Percentiles rank a stretch among this genome's conserved stretches.
Conservation (phyloP, 2,888 invertebrate genomes). For the Nomada goodeniana region DNA sequence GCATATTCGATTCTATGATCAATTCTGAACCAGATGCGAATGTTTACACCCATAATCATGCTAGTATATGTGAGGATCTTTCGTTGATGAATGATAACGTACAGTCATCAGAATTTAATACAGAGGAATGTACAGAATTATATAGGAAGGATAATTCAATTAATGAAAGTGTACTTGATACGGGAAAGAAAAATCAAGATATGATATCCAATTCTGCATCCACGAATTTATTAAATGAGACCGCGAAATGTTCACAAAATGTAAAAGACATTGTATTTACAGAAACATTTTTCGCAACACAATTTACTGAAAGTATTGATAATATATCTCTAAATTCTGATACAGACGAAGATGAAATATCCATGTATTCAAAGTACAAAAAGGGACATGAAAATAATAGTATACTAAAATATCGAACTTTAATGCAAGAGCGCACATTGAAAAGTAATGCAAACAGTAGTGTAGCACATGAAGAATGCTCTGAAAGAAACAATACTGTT, state of each 20-base stretch:
- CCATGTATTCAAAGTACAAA: conserved; percentile 79
- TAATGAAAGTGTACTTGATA: not conserved
- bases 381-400: conserved; percentile 74
- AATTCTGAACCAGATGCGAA: not conserved
- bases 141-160: not conserved
- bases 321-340: conserved; percentile 25
- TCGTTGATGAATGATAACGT: not conserved
- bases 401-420: conserved; percentile 76
- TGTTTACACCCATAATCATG: conserved; percentile 21
- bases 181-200: not conserved
- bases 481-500: conserved; percentile 3
- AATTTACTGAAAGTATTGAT: not conserved
- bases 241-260: not conserved
- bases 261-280: not conserved
- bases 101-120: not conserved
- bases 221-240: not conserved
- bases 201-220: not conserved
- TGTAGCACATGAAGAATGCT: not conserved
- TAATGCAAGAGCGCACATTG: conserved; percentile 14
- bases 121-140: conserved; percentile 8
- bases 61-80: not conserved
- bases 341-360: conserved; percentile 63
- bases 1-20: conserved; percentile 23
- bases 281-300: not conserved
- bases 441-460: not conserved